Evolutionary conservation across 1,140 invertebrate species (phyloP).

Genomic region (Asobara japonica): DNA sequence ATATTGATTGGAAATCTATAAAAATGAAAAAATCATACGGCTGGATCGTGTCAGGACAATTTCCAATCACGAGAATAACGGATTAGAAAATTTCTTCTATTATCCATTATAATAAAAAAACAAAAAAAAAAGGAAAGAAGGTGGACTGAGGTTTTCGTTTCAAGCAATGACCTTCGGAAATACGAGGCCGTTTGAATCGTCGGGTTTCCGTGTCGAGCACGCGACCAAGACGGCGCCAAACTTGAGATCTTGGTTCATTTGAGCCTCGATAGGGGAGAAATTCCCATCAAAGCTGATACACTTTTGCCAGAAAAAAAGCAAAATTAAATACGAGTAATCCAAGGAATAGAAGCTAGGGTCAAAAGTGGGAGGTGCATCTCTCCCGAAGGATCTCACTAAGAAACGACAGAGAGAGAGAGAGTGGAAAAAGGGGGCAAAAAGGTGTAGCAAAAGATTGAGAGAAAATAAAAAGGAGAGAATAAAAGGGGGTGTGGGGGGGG

Average conservation of each 20-base stretch:
- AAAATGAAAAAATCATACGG: not conserved
- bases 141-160: conserved; percentile 14
- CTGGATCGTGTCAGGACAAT: not conserved
- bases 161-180: conserved; percentile 36
- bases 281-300: not conserved
- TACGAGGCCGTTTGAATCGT: conserved; percentile 34
- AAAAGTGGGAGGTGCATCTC: not conserved
- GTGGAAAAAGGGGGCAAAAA: not conserved
- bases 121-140: conserved; percentile 3
- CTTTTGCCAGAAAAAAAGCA: not conserved
- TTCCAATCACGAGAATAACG: not conserved
- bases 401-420: too few relatives aligned
- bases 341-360: not conserved
- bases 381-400: not conserved
- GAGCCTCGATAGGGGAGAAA: conserved; percentile 21
- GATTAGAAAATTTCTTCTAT: not conserved
- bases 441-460: not conserved
- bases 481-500: too few relatives aligned
- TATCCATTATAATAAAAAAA: too few relatives aligned
- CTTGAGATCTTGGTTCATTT: conserved; percentile 7
- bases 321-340: not conserved
- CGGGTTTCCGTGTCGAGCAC: conserved; percentile 30
- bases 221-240: conserved; percentile 20
- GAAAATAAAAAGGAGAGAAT: not conserved
- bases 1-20: too few relatives aligned